Base-by-base conservation (phyloP, 2,888 invertebrate genomes). In the Ceramica pisi region DNA sequence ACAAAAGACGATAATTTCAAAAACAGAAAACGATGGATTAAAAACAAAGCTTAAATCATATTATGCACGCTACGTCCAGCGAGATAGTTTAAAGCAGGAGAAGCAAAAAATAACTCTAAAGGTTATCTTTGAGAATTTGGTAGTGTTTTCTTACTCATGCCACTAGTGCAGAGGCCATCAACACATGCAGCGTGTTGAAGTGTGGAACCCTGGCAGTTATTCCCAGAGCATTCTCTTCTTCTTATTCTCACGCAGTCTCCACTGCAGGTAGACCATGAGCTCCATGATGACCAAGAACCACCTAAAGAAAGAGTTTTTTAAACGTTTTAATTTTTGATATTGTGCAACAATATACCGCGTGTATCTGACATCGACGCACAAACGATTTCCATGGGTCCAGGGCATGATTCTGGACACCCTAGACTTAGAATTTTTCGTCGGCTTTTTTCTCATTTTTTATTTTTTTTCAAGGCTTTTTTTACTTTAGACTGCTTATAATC, bases 131-230 rank as follows among this genome's bases (percentile, higher is more conserved):
- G 23, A 23, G 16, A 7, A 26, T 16, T 23, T 14, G 14, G 8
- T 21, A 51, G 23, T n/a, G 35, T 3, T 21, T 63, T 88, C 93
- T 90, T 84, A 94, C 94, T 89, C 48, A 92, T 84, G 21, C 93
- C 93, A 65, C 86, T 84, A 35, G 92, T 82, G 73, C 95, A 95
- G 8, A 92, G 80, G 6, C 95, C 95, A 38, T 95, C 95, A 0
- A 94, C 92, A 75, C 95, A 95, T 7, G 93, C 92, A 0, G 95
- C 95, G 48, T 95, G 95, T 76, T 95, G 94, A 51, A 94, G 56
- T 0, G 92, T 91, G 0, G 95, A 91, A 0, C 95, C 95, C 0
- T 92, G 78, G 65, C 95, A 95, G 0, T 89, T 80, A 10, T 82
- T 81, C 3, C 94, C 94, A 0, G 90, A 72, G 81, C 95, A 95